Percentiles rank a stretch among this genome's conserved stretches.
These are phyloP conservation scores for Caenorhabditis virilis DNA, from an alignment of 2,888 invertebrate genomes.

Conservation along the genomic window DNA sequence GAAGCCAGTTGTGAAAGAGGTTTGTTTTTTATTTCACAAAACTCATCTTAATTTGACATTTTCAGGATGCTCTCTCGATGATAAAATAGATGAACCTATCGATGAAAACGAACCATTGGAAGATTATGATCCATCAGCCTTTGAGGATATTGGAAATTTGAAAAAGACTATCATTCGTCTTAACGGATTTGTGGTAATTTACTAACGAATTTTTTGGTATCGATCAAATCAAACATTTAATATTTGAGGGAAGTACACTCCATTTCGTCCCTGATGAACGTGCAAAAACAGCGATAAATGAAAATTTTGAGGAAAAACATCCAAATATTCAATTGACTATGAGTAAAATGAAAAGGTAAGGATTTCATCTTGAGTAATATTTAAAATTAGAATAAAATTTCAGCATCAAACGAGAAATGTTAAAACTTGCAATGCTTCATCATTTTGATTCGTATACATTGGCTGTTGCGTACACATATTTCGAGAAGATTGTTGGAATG, in stretches of 20 bases:
- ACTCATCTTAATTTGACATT: too few species aligned
- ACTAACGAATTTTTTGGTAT: neutral
- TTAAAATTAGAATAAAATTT: constrained; percentile 21
- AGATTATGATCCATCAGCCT: constrained; percentile 34
- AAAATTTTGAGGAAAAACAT: constrained; percentile 92
- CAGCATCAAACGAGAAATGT: constrained; percentile 92
- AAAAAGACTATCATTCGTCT: constrained; percentile 71
- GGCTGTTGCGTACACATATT: constrained; percentile 96
- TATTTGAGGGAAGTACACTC: constrained; percentile 36
- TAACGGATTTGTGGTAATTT: constrained; percentile 71
- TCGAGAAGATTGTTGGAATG: constrained; percentile 90
- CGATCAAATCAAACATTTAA: too few species aligned
- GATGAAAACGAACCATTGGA: constrained; percentile 7
- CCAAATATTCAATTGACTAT: constrained; percentile 90
- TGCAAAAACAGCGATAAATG: constrained; percentile 93
- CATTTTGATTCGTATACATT: constrained; percentile 85
- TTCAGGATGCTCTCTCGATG: too few species aligned
- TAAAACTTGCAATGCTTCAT: constrained; percentile 71
- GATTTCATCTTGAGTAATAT: neutral
- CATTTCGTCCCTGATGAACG: constrained; percentile 72
- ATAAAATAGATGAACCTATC: constrained; percentile 26
- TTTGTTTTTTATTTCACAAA: too few species aligned
- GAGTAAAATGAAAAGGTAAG: constrained; percentile 90
- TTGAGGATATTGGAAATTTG: constrained; percentile 26
- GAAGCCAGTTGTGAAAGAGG: constrained; percentile 25